A percentile compares a stretch with the other conserved stretches of the same genome.
These are phyloP conservation scores for Ellobius talpinus DNA, from an alignment of 2,113 vertebrate genomes.

Conservation along the genomic window DNA sequence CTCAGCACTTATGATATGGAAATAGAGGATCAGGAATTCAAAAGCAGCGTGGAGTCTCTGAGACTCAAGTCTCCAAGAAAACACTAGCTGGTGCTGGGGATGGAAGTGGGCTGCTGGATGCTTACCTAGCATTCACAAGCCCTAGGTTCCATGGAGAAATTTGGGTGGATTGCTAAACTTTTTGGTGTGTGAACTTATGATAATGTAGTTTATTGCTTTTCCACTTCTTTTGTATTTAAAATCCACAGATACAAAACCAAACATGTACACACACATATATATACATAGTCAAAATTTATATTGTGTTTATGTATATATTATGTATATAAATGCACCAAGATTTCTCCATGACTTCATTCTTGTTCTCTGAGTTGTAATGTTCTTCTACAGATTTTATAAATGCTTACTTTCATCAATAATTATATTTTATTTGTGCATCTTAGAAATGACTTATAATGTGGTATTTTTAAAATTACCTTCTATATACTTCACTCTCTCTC, in stretches of 20 bases:
- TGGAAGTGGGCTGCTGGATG: neutral
- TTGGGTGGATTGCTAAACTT: neutral
- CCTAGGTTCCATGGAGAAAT: neutral
- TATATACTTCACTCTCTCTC: neutral
- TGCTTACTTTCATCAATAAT: slow-evolving; percentile 2
- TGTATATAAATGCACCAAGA: neutral
- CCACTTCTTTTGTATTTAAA: neutral
- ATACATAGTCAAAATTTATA: neutral
- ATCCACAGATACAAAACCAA: neutral
- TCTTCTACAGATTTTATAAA: neutral
- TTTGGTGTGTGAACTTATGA: neutral
- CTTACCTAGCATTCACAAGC: neutral
- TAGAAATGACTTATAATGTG: neutral
- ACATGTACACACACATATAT: neutral
- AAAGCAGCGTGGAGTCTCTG: neutral
- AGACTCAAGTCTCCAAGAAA: neutral
- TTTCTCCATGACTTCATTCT: neutral
- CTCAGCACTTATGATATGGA: neutral
- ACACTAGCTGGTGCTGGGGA: neutral
- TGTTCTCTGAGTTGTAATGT: neutral
- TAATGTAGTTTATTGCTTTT: neutral
- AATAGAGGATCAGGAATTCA: neutral
- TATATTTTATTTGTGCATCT: slow-evolving; percentile 1
- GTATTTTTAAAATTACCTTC: slow-evolving; percentile 29
- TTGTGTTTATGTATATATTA: neutral